Evolutionary conservation across 2,797 vertebrate species (phyloP).

Genomic region (Tapera naevia): DNA sequence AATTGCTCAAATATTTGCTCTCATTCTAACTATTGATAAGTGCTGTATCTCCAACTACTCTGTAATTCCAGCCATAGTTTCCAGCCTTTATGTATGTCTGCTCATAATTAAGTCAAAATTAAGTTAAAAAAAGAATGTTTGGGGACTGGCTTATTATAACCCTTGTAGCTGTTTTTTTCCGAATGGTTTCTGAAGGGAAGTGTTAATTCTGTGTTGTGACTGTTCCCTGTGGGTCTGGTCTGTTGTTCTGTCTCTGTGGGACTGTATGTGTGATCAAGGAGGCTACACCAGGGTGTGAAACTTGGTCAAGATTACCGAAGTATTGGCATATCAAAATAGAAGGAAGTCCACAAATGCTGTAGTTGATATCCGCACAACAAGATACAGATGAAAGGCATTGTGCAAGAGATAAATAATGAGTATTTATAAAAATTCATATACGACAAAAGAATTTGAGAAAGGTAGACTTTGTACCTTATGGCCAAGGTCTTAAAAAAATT

Average conservation of each 20-base stretch:
- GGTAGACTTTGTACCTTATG: background rate
- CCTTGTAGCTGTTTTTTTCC: background rate
- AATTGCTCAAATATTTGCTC: constrained; percentile 25
- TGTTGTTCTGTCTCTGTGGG: background rate
- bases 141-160: background rate
- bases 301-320: background rate
- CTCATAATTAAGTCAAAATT: background rate
- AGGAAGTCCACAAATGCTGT: background rate
- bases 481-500: background rate
- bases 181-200: background rate
- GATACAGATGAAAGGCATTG: background rate
- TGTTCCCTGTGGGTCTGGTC: background rate
- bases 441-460: background rate
- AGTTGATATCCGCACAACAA: background rate
- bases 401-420: background rate
- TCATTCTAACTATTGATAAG: background rate
- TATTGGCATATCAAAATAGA: background rate
- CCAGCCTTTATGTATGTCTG: background rate
- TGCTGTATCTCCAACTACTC: background rate
- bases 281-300: background rate
- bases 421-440: background rate
- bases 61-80: background rate
- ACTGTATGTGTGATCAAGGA: background rate
- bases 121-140: background rate
- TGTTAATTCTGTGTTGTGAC: background rate